Evolutionary conservation across 2,888 invertebrate genomes (phyloP), one percentile per base, ranked within the genome.

Genomic region (Spodoptera exigua): DNA sequence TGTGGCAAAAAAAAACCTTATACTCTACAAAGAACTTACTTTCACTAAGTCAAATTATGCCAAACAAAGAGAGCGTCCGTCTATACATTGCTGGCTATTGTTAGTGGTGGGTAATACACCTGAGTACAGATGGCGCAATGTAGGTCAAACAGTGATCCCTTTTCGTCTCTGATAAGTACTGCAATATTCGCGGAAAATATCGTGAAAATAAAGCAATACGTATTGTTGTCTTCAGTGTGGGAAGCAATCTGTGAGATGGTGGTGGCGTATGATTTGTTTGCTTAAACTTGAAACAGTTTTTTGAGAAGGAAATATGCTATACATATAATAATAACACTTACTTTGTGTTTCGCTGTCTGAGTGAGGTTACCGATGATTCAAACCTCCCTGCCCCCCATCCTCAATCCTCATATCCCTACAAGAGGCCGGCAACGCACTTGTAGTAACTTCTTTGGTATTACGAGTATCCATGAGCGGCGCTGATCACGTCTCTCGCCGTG

Each of bases 21-120:
- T 41, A 44, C 34, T 48, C 41, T 21, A 49, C 64, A 52, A 58
- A 54, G 53, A 56, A 72, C 39, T 56, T 35, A 78, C 76, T 77
- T 77, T 77, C 76, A 73, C 74, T 74, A 57, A 45, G 47, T 59
- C 55, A 69, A 69, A 78, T 70, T 60, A 66, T 56, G 35, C 39
- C 43, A 54, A 58, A 74, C 74, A 68, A 76, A 76, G 74, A 70
- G 54, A 58, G 56, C 62, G 57, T 66, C 55, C 57, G 47, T 60
- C 43, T 47, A 56, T 27, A 55, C 54, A 60, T 54, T 64, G 62
- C 57, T 51, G 27, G 43, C 70, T 51, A 78, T 75, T 76, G 76
- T 75, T 63, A 52, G 56, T 35, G 13, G 48, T 56, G 39, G 41
- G 48, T 40, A 47, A 9, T 1, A 27, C 27, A 27, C 27, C 7